Conservation (phyloP, 1,140 invertebrate species). For the Phthorimaea operculella region DNA sequence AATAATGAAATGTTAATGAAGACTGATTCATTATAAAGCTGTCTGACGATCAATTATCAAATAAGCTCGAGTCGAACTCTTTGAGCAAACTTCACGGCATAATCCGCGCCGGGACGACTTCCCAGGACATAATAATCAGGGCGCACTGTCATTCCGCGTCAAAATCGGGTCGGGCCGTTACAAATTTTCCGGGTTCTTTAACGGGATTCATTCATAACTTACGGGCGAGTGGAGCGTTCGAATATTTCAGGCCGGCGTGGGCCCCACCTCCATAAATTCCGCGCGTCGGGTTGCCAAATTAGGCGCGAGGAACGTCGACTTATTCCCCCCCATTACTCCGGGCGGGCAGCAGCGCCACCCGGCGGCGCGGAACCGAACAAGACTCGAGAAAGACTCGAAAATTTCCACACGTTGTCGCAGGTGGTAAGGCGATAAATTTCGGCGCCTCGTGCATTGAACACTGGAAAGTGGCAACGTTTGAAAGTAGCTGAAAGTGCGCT, state of each 20-base stretch:
- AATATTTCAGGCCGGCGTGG: slow-evolving; percentile 62
- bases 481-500: too few relatives aligned
- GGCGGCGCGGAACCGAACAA: slow-evolving; percentile 1
- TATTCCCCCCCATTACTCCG: slow-evolving; percentile 45
- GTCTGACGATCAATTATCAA: too few relatives aligned
- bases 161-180: slow-evolving; percentile 40
- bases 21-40: too few relatives aligned
- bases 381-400: slow-evolving; percentile 39
- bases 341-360: slow-evolving; percentile 23
- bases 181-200: slow-evolving; percentile 66
- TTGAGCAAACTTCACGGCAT: too few relatives aligned
- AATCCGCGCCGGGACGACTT: not conserved
- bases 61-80: too few relatives aligned
- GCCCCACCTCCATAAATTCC: slow-evolving; percentile 60
- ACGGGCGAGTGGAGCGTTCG: slow-evolving; percentile 62
- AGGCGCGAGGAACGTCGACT: slow-evolving; percentile 61
- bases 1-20: too few relatives aligned
- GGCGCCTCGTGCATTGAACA: slow-evolving; percentile 13
- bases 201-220: slow-evolving; percentile 67
- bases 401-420: slow-evolving; percentile 47
- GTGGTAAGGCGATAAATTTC: slow-evolving; percentile 31
- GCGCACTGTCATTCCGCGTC: slow-evolving; percentile 21
- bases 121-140: slow-evolving; percentile 16
- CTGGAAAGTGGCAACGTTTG: slow-evolving; percentile 3
- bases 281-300: slow-evolving; percentile 65